Base-by-base conservation (phyloP, 2,888 invertebrate genomes). In the Synergus laeviventris region DNA sequence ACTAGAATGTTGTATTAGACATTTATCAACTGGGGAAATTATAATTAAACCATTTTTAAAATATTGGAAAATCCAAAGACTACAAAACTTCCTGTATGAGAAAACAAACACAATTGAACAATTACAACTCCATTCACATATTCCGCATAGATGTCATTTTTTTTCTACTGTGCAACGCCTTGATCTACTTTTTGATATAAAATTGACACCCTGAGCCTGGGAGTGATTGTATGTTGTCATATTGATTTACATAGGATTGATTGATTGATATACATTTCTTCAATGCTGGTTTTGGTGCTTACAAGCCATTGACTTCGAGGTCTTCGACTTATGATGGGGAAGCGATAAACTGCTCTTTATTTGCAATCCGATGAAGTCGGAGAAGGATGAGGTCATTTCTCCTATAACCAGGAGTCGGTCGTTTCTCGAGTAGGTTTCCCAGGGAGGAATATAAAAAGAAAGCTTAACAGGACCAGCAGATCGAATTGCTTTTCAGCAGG, bases 401-500 rank as follows among this genome's bases (percentile, higher is more conserved):
- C 77, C 45, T 75, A 31, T 31, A 49, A 49, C 31, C 49, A 70
- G 49, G 49, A 64, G 74, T 74, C 24, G 77, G 78, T 75, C 75
- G 73, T 77, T 77, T 73, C 76, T 21, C 61, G 79, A 75, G 75
- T 70, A 75, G 81, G 79, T 77, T 81, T 78, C 76, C 76, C 76
- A 78, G 54, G 60, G 59, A 75, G 73, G 78, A 79, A 73, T 78
- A 70, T 62, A 78, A 79, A 80, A 78, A 76, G 76, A 76, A 83
- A 85, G 85, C 84, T 81, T 79, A 82, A 76, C 77, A 75, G 45
- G 74, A 81, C 81, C 82, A 84, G 78, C 82, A 81, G 84, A 87
- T 88, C 88, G 85, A 86, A 87, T 88, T 88, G 86, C 87, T 85
- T 86, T 87, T 84, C 81, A 83, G 84, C 83, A 85, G 83, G 85